phyloP scores from a whole-genome alignment of 2,888 invertebrate species.

The Phymatocera aterrima region DNA sequence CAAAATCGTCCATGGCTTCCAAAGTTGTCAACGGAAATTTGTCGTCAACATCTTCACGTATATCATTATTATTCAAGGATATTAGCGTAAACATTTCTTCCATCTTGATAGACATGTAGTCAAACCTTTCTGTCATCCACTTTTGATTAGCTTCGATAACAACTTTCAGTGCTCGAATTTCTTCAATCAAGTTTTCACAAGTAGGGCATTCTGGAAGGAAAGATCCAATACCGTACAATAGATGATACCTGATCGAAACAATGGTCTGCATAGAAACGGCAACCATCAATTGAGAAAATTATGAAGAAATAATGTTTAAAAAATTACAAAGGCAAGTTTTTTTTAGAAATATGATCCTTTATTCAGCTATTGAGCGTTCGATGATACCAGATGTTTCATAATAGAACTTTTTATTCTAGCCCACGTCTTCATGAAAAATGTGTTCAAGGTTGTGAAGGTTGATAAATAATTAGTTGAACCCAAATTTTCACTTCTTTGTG shows the following conservation, averaged over 20 bases:
- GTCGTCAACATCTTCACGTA: background rate
- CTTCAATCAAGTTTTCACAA: background rate
- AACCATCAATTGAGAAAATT: background rate
- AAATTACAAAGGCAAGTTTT: slow-evolving; percentile 2
- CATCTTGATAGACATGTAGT: slow-evolving; percentile 19
- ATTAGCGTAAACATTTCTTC: background rate
- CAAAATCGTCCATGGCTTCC: slow-evolving; percentile 5
- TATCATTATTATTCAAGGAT: background rate
- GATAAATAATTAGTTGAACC: background rate
- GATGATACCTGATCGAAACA: slow-evolving; percentile 14
- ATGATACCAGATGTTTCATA: background rate
- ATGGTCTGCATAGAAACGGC: slow-evolving; percentile 1
- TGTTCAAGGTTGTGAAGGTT: background rate
- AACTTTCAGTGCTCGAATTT: slow-evolving; percentile 1
- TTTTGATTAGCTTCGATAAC: slow-evolving; percentile 9
- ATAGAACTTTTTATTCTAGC: background rate
- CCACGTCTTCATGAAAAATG: background rate
- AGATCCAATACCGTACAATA: background rate
- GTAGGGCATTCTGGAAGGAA: background rate
- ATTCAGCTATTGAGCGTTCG: background rate
- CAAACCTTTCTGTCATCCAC: slow-evolving; percentile 1
- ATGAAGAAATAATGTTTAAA: slow-evolving; percentile 4
- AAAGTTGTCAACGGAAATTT: slow-evolving; percentile 10
- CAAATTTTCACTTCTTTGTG: background rate
- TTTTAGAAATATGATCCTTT: background rate